Percentiles rank a stretch among this genome's conserved stretches.
phyloP scores from a whole-genome alignment of 2,113 vertebrate genomes.

The Clarias macrocephalus region DNA sequence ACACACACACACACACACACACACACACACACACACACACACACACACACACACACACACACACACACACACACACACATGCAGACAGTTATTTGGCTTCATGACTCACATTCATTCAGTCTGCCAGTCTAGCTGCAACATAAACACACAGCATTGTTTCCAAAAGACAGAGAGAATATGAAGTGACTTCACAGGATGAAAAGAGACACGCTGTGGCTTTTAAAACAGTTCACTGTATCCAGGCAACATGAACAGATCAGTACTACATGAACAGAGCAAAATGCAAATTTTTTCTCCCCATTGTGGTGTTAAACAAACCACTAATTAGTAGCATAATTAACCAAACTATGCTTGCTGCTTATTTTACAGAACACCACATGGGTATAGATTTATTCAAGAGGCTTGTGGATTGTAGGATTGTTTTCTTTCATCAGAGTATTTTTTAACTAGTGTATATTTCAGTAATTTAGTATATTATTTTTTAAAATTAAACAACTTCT shows the following conservation, averaged over 20 bases:
- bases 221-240: not conserved
- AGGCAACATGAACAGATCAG: conserved; percentile 9
- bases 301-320: not conserved
- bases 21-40: not conserved
- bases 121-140: not conserved
- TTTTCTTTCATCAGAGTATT: no score
- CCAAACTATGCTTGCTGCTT: not conserved
- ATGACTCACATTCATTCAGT: not conserved
- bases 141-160: not conserved
- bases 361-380: not conserved
- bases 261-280: not conserved
- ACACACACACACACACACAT: conserved; percentile 36
- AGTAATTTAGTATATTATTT: no score
- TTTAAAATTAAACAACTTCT: no score
- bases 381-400: not conserved
- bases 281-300: not conserved
- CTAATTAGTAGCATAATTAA: conserved; percentile 10
- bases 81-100: not conserved
- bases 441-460: no score
- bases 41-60: conserved; percentile 9
- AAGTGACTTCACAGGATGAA: not conserved
- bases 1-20: no score
- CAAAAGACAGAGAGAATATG: not conserved
- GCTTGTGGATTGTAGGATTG: not conserved
- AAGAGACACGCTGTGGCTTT: not conserved